Evolutionary conservation across 1,140 invertebrate genomes (phyloP).

Genomic region (Zaprionus inermis): DNA sequence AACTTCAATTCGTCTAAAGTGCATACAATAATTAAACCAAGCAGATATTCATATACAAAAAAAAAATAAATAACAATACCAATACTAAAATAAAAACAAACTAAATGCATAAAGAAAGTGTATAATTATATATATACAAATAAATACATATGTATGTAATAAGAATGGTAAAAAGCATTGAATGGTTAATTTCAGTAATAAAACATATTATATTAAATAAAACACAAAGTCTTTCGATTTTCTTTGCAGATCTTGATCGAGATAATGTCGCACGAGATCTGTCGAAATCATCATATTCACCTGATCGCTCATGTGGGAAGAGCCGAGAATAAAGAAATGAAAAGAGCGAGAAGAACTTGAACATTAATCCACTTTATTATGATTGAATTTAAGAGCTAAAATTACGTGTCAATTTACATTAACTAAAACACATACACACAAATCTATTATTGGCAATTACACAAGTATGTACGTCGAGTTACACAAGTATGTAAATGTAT

Average conservation of each 20-base stretch:
- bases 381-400: conserved; percentile 63
- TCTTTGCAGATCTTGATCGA: too few species aligned
- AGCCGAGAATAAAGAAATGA: neutral
- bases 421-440: conserved; percentile 66
- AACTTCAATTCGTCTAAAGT: conserved; percentile 77
- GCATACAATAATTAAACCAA: conserved; percentile 65
- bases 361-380: conserved; percentile 77
- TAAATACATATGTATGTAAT: conserved; percentile 54
- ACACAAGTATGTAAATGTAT: conserved; percentile 13
- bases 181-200: conserved; percentile 81
- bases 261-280: too few species aligned
- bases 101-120: conserved; percentile 30
- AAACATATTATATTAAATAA: conserved; percentile 68
- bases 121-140: conserved; percentile 40
- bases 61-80: conserved; percentile 32
- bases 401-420: conserved; percentile 65
- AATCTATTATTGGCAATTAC: conserved; percentile 72
- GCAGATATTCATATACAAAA: conserved; percentile 43
- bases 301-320: too few species aligned
- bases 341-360: conserved; percentile 27
- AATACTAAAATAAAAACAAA: conserved; percentile 32
- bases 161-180: conserved; percentile 69
- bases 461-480: conserved; percentile 41
- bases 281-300: too few species aligned
- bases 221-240: neutral